phyloP scores from a whole-genome alignment of 1,140 invertebrate species.

The Mizuhopecten yessoensis region DNA sequence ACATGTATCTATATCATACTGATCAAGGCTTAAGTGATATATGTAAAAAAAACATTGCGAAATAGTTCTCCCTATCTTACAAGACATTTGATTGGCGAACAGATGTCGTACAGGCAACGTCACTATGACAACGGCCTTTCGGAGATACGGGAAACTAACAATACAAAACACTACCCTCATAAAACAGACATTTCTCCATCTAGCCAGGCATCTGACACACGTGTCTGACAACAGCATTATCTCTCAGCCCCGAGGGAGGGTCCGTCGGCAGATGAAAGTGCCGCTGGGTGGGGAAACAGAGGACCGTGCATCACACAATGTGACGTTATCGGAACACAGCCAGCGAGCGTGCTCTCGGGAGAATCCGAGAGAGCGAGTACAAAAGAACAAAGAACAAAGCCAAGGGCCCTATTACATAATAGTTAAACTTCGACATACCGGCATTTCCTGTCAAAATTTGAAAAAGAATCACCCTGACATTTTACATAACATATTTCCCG shows the following conservation, averaged over 20 bases:
- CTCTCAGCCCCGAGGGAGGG: not conserved
- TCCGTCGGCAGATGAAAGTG: constrained; percentile 30
- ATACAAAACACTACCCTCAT: not conserved
- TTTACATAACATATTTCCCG: constrained; percentile 9
- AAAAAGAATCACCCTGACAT: not conserved
- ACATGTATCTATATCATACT: not conserved
- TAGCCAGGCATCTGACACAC: not conserved
- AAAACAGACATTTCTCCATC: constrained; percentile 27
- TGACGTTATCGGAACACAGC: not conserved
- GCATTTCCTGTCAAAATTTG: not conserved
- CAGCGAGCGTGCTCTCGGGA: not conserved
- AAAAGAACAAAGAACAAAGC: not conserved
- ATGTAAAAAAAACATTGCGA: not conserved
- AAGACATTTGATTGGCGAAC: not conserved
- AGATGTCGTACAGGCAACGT: constrained; percentile 11
- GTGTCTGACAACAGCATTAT: constrained; percentile 10
- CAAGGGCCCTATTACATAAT: not conserved
- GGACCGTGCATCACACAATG: not conserved
- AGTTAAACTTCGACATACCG: not conserved
- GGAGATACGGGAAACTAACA: constrained; percentile 10
- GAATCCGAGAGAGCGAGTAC: not conserved
- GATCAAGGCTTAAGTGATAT: not conserved
- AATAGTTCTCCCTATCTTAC: constrained; percentile 8
- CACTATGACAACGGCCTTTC: not conserved
- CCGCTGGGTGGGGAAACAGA: constrained; percentile 6